phyloP scores from a whole-genome alignment of 2,113 vertebrate species.

The Phaethornis superciliosus region DNA sequence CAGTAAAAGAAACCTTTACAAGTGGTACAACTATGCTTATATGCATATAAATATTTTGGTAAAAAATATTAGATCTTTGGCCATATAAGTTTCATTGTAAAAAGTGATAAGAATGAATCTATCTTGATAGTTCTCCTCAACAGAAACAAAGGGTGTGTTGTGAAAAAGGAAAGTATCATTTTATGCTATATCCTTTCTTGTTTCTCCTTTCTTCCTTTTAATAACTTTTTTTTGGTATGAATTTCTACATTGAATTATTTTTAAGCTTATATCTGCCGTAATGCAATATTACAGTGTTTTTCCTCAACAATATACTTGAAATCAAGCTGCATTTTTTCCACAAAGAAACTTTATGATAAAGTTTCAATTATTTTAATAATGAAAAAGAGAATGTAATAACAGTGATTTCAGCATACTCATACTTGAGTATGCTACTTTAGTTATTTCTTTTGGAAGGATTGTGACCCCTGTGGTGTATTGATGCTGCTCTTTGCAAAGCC shows the following conservation, averaged over 20 bases:
- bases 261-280: not conserved
- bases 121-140: not conserved
- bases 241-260: not conserved
- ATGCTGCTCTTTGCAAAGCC: not conserved
- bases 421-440: not conserved
- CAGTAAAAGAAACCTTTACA: not conserved
- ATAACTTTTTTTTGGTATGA: not conserved
- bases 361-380: not conserved
- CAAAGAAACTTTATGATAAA: accelerated
- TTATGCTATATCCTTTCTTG: not conserved
- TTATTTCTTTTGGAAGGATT: not conserved
- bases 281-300: not conserved
- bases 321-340: not conserved
- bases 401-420: not conserved
- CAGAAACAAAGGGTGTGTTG: not conserved
- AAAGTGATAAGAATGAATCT: not conserved
- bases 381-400: not conserved
- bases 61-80: not conserved
- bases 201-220: not conserved
- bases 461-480: not conserved
- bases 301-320: not conserved
- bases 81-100: not conserved
- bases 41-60: not conserved
- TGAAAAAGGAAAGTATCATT: not conserved
- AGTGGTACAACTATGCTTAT: not conserved